Conservation (phyloP, 2,797 vertebrate genomes). For the Rhincodon typus region DNA sequence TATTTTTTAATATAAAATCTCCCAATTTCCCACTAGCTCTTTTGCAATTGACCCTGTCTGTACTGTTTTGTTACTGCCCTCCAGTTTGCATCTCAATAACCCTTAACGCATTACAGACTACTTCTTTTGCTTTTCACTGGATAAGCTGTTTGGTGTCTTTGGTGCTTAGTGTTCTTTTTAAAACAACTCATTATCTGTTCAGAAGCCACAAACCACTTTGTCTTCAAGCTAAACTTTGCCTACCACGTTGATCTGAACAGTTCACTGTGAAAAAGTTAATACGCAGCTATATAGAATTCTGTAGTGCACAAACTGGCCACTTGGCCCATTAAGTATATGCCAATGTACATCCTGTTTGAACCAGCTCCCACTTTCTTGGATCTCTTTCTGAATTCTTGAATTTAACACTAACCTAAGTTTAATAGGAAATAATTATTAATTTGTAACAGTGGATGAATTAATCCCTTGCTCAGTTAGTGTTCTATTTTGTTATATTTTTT, state of each 20-base stretch:
- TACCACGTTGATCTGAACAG: background rate
- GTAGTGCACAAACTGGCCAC: background rate
- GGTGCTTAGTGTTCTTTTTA: background rate
- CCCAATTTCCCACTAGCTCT: background rate
- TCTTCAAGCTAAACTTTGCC: background rate
- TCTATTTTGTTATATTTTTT: background rate
- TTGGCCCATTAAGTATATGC: background rate
- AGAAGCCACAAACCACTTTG: background rate
- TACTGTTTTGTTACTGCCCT: background rate
- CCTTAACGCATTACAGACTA: background rate
- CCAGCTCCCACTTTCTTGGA: background rate
- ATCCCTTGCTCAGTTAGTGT: background rate
- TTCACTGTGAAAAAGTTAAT: background rate
- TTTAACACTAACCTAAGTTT: background rate
- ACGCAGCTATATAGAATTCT: background rate
- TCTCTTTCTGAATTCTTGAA: background rate
- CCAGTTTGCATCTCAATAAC: background rate
- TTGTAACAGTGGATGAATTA: background rate
- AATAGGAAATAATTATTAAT: background rate
- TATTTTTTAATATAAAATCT: background rate
- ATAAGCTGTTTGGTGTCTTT: background rate
- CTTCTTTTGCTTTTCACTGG: background rate
- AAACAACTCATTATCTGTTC: background rate
- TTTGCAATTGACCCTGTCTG: background rate
- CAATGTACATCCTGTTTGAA: background rate